Base-by-base conservation (phyloP, 2,797 vertebrate species). In the Sciurus carolinensis region DNA sequence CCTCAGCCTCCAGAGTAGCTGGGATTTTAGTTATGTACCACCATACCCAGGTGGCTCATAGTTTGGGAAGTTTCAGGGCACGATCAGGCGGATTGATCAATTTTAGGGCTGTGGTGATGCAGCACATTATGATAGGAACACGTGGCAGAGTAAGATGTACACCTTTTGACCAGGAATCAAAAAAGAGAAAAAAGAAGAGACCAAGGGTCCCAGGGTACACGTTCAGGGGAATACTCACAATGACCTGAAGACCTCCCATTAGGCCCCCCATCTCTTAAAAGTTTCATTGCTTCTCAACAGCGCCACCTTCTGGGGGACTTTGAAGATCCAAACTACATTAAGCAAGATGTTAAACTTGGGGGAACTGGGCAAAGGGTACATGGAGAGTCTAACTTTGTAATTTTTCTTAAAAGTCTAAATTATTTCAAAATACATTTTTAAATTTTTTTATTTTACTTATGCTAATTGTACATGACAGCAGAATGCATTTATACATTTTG, bases 211-310 rank as follows among this genome's bases (percentile, higher is more conserved):
- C 33, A 67, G 14, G n/a, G 15, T 67, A 67, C 15, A n/a, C 15
- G 39, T n/a, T 66, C 4, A 15, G 33, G 80, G 28, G 9, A 2
- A 82, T 9, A 7, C 20, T 24, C 1, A 0, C 24, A 28, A 0
- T 42, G 71, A 42, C 26, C 13, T 28, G 30, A 30, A n/a, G 30
- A 67, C 28, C 66, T 17, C 66, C 33, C 15, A n/a, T 30, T n/a
- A 67, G 64, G 6, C 30, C 30, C 54, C 39, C 59, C 26, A 62
- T 62, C 59, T 62, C 24, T 62, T 26, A 28, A 28, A 62, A 10
- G 59, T 26, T 62, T 24, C 66, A 67, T 30, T 33, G 17, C 66
- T 30, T 66, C 14, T 5, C 17, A n/a, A 67, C 14, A 67, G 26
- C 15, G 10, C 39, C 59, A 33, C 42, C 39, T 18, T 62, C 24